Conservation (phyloP, 1,140 invertebrate genomes). For the Trichogramma pretiosum region DNA sequence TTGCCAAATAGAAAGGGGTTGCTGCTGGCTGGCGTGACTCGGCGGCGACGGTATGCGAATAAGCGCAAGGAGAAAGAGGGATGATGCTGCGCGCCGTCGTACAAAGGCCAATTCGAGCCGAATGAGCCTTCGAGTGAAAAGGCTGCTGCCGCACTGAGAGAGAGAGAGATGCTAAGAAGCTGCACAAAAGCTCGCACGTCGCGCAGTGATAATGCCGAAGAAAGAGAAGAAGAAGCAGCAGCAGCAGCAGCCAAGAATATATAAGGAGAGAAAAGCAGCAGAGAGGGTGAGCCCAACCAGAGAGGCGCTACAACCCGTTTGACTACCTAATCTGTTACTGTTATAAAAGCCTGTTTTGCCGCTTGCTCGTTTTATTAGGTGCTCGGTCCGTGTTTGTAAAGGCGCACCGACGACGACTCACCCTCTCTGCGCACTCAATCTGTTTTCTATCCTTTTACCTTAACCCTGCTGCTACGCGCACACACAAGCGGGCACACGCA, state of each 20-base stretch:
- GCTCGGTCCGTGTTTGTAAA: too few relatives aligned
- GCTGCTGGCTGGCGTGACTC: too few relatives aligned
- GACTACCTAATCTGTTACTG: constrained; percentile 27
- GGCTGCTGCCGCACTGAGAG: background rate
- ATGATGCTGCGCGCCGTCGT: too few relatives aligned
- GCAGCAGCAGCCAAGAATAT: background rate
- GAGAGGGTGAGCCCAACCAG: background rate
- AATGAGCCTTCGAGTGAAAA: too few relatives aligned
- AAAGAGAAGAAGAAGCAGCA: background rate
- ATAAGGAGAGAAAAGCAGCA: constrained; percentile 4
- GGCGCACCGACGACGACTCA: too few relatives aligned
- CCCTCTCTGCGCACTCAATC: too few relatives aligned
- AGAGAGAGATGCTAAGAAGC: background rate
- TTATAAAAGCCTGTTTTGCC: constrained; percentile 29
- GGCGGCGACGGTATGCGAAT: too few relatives aligned
- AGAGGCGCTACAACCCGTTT: background rate
- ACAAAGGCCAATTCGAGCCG: too few relatives aligned
- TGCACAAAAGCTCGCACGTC: constrained; percentile 6
- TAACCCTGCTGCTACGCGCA: background rate
- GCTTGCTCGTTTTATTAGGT: too few relatives aligned
- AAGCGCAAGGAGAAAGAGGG: background rate
- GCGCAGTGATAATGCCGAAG: constrained; percentile 16
- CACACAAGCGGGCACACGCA: background rate
- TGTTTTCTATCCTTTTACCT: constrained; percentile 15
- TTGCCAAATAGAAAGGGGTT: too few relatives aligned